These are phyloP conservation scores for Sebastes kiyomatsui DNA, from an alignment of 2,797 vertebrate species.

Conservation along the genomic window DNA sequence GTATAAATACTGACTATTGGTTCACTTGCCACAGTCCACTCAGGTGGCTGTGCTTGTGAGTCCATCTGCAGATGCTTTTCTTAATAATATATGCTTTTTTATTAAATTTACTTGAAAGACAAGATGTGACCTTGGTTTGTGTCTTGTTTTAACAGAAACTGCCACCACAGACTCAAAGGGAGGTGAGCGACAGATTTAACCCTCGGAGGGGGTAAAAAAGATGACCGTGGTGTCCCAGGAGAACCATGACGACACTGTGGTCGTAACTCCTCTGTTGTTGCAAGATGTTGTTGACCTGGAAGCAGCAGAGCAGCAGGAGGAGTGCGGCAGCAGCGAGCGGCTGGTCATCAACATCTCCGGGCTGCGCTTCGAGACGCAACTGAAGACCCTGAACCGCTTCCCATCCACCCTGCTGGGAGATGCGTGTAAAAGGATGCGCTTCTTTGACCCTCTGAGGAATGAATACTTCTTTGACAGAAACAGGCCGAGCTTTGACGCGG, in stretches of 20 bases:
- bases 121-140: no score
- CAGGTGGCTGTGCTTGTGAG: no score
- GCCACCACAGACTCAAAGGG: slow-evolving; percentile 43
- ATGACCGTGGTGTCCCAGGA: slow-evolving; percentile 85
- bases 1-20: no score
- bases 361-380: slow-evolving; percentile 92
- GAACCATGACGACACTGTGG: slow-evolving; percentile 81
- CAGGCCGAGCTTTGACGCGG: slow-evolving; percentile 93
- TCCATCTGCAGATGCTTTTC: no score
- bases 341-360: slow-evolving; percentile 95
- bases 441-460: slow-evolving; percentile 91
- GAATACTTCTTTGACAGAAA: slow-evolving; percentile 97
- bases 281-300: slow-evolving; percentile 79
- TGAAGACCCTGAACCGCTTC: slow-evolving; percentile 91
- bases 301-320: slow-evolving; percentile 76
- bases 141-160: no score
- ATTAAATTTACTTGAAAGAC: no score
- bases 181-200: slow-evolving; percentile 70
- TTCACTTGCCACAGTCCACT: no score
- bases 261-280: slow-evolving; percentile 56
- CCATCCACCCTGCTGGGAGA: slow-evolving; percentile 92
- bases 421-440: slow-evolving; percentile 90
- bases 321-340: slow-evolving; percentile 90
- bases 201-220: slow-evolving; percentile 70
- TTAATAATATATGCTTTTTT: no score